Evolutionary conservation across 2,113 vertebrate species (phyloP).

Genomic region (Sakesphorus luctuosus): DNA sequence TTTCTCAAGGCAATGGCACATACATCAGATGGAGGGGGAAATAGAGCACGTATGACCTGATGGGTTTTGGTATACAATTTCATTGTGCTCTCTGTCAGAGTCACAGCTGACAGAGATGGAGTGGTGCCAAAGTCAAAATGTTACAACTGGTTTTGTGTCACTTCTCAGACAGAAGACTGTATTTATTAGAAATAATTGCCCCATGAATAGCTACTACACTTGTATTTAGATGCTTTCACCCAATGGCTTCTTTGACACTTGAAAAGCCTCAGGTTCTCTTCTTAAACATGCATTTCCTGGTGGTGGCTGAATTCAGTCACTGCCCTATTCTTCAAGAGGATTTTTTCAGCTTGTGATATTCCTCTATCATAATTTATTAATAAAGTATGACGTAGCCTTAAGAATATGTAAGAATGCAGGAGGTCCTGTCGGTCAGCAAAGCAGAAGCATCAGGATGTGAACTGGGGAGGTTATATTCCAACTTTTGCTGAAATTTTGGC

Average conservation of each 20-base stretch:
- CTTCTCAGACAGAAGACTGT: not conserved
- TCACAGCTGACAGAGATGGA: not conserved
- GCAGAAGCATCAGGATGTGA: not conserved
- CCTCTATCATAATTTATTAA: not conserved
- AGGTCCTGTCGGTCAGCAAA: not conserved
- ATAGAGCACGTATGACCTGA: not conserved
- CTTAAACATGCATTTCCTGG: not conserved
- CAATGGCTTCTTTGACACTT: not conserved
- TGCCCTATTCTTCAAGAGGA: not conserved
- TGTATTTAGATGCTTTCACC: not conserved
- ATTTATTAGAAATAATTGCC: conserved; percentile 15
- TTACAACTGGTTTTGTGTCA: not conserved
- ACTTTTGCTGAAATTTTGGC: not conserved
- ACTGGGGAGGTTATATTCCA: not conserved
- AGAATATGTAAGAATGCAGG: not conserved
- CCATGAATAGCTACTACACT: not conserved
- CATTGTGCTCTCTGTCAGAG: not conserved
- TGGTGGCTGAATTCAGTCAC: not conserved
- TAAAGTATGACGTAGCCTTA: not conserved
- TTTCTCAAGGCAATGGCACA: not conserved
- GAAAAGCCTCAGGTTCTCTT: not conserved
- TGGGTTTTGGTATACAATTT: not conserved
- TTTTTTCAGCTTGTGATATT: not conserved
- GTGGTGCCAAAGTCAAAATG: not conserved
- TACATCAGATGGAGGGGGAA: not conserved